phyloP scores from a whole-genome alignment of 1,140 invertebrate genomes.

The Drosophila paulistorum region DNA sequence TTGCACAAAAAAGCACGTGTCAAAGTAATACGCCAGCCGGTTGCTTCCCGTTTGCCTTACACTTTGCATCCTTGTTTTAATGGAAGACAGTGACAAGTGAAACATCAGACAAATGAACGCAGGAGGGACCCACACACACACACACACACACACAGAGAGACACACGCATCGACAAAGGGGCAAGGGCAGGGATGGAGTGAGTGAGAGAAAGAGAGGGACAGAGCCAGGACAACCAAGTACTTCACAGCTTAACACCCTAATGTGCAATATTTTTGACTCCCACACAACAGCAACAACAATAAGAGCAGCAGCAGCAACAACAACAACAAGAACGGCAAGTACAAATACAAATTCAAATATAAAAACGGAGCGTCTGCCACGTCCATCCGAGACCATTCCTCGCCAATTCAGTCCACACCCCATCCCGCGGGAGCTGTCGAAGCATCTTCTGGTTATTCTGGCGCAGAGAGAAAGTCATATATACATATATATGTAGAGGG shows the following conservation, averaged over 20 bases:
- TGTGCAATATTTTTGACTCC: constrained; percentile 76
- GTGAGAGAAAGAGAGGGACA: constrained; percentile 12
- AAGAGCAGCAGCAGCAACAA: constrained; percentile 25
- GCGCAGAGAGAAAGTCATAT: not conserved
- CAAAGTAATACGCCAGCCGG: constrained; percentile 14
- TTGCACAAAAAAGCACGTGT: constrained; percentile 7
- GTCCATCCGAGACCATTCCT: constrained; percentile 2
- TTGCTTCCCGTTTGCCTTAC: constrained; percentile 6
- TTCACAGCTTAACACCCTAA: constrained; percentile 83
- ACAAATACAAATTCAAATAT: constrained; percentile 16
- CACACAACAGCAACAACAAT: constrained; percentile 33
- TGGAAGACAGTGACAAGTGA: constrained; percentile 48
- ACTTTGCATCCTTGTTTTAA: constrained; percentile 11
- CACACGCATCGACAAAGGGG: constrained; percentile 12
- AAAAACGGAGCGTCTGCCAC: constrained; percentile 9
- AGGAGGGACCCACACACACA: constrained; percentile 19
- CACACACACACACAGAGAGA: constrained; percentile 10
- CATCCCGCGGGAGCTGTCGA: constrained; percentile 21
- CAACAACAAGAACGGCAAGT: constrained; percentile 26
- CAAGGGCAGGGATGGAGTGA: constrained; percentile 20
- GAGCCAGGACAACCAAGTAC: constrained; percentile 61
- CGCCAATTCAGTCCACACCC: not conserved
- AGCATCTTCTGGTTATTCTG: constrained; percentile 42
- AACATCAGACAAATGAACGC: constrained; percentile 56
- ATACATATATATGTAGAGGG: constrained; percentile 23